Percentiles rank a stretch among this genome's conserved stretches.
Conservation (phyloP, 2,797 vertebrate species). For the Arremon aurantiirostris region DNA sequence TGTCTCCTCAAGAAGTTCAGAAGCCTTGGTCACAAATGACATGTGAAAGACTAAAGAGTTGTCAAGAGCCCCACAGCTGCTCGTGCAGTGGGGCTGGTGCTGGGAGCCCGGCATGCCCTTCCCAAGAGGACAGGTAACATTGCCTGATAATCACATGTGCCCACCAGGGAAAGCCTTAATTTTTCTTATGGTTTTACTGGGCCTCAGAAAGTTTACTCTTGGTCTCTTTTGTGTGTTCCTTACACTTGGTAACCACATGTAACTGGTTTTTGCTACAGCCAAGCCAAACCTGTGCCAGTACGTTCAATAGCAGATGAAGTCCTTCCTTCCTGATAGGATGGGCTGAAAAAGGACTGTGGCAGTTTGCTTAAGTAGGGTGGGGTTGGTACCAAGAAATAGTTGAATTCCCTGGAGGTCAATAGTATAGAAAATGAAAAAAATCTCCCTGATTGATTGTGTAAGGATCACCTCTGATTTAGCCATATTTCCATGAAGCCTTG, state of each 20-base stretch:
- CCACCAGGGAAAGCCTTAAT: not conserved
- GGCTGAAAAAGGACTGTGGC: not conserved
- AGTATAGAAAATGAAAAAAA: not conserved
- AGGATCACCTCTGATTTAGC: conserved; percentile 28
- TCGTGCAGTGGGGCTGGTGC: accelerated
- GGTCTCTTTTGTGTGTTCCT: not conserved
- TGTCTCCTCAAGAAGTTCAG: not conserved
- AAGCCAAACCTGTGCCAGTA: not conserved
- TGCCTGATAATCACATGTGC: not conserved
- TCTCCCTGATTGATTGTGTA: not conserved
- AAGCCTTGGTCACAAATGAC: not conserved
- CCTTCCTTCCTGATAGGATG: not conserved
- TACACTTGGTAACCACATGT: not conserved
- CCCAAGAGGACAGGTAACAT: not conserved
- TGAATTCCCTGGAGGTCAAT: not conserved
- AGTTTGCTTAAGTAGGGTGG: not conserved
- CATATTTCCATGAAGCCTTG: conserved; percentile 19
- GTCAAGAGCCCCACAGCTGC: not conserved
- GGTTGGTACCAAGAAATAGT: not conserved
- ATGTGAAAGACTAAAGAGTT: not conserved
- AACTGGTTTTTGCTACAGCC: not conserved
- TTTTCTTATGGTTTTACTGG: not conserved
- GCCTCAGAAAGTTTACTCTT: not conserved
- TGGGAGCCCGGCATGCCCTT: not conserved
- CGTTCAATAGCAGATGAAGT: not conserved